Percentiles rank a stretch among this genome's conserved stretches.
Evolutionary conservation across 1,140 invertebrate species (phyloP).

Genomic region (Arctopsyche grandis): DNA sequence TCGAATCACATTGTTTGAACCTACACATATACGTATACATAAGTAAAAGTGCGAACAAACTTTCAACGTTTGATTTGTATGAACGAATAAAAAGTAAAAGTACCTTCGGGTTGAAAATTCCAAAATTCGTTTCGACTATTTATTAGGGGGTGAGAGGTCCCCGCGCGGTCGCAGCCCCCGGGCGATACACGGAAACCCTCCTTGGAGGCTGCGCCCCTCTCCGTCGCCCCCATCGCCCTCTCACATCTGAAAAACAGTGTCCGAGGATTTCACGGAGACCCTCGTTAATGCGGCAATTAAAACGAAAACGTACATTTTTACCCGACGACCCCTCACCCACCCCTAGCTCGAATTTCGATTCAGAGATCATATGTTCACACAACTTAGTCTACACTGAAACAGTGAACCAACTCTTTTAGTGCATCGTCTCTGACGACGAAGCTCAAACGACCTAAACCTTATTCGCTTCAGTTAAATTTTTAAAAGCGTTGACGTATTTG

Average conservation of each 20-base stretch:
- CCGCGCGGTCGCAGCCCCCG: not conserved
- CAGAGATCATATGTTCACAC: too few species aligned
- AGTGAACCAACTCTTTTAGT: too few species aligned
- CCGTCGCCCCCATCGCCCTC: not conserved
- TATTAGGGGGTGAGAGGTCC: not conserved
- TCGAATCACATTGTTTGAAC: too few species aligned
- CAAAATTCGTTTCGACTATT: slow-evolving; percentile 6
- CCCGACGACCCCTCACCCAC: not conserved
- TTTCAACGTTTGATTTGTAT: too few species aligned
- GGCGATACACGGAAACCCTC: slow-evolving; percentile 52
- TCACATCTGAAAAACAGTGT: not conserved
- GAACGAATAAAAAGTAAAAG: not conserved
- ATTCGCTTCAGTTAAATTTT: too few species aligned
- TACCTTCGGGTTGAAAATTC: not conserved
- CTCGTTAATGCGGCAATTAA: slow-evolving; percentile 43
- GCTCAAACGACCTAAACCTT: too few species aligned
- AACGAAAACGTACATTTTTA: slow-evolving; percentile 38
- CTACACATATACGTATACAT: too few species aligned
- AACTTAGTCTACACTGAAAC: too few species aligned
- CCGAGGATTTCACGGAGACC: slow-evolving; percentile 19
- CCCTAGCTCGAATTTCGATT: not conserved
- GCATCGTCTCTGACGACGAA: too few species aligned
- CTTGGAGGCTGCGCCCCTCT: slow-evolving; percentile 21
- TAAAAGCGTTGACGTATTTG: too few species aligned
- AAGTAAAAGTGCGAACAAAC: too few species aligned